A percentile compares a stretch with the other conserved stretches of the same genome.
phyloP scores from a whole-genome alignment of 1,140 invertebrate species.

The Trialeurodes vaporariorum region DNA sequence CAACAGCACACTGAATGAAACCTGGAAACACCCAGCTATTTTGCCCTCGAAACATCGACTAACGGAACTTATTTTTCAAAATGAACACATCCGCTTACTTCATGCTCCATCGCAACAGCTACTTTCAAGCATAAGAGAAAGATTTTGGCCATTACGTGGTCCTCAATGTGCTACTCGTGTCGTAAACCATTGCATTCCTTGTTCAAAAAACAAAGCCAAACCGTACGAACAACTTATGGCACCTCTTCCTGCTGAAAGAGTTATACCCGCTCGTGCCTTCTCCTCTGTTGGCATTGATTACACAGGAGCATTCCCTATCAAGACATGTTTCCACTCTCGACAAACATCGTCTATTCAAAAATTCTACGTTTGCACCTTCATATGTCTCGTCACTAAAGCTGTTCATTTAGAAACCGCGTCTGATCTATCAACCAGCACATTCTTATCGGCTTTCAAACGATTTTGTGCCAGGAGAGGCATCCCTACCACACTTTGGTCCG shows the following conservation, averaged over 20 bases:
- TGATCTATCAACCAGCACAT: slow-evolving; percentile 20
- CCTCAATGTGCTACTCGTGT: slow-evolving; percentile 8
- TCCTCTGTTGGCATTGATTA: slow-evolving; percentile 28
- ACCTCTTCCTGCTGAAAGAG: slow-evolving; percentile 27
- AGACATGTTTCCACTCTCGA: slow-evolving; percentile 18
- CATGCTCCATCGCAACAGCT: slow-evolving; percentile 22
- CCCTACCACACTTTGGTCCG: slow-evolving; percentile 22
- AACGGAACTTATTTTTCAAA: slow-evolving; percentile 20
- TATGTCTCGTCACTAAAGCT: slow-evolving; percentile 21
- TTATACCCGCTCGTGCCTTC: slow-evolving; percentile 25
- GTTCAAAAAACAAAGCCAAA: slow-evolving; percentile 14
- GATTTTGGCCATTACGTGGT: slow-evolving; percentile 22
- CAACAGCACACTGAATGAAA: slow-evolving; percentile 24
- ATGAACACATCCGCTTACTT: slow-evolving; percentile 20
- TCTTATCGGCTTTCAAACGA: slow-evolving; percentile 25
- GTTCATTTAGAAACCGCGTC: slow-evolving; percentile 27
- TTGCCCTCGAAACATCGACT: slow-evolving; percentile 22
- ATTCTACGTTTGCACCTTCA: slow-evolving; percentile 24
- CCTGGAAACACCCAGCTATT: slow-evolving; percentile 31
- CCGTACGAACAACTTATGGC: slow-evolving; percentile 26
- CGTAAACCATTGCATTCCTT: slow-evolving; percentile 20
- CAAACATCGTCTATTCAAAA: slow-evolving; percentile 21
- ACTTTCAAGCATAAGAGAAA: slow-evolving; percentile 12
- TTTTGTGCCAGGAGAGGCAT: slow-evolving; percentile 28
- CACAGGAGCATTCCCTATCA: slow-evolving; percentile 29